Conservation (phyloP, 92 coral and sea anemone genomes). For the Parazoanthus darwini region DNA sequence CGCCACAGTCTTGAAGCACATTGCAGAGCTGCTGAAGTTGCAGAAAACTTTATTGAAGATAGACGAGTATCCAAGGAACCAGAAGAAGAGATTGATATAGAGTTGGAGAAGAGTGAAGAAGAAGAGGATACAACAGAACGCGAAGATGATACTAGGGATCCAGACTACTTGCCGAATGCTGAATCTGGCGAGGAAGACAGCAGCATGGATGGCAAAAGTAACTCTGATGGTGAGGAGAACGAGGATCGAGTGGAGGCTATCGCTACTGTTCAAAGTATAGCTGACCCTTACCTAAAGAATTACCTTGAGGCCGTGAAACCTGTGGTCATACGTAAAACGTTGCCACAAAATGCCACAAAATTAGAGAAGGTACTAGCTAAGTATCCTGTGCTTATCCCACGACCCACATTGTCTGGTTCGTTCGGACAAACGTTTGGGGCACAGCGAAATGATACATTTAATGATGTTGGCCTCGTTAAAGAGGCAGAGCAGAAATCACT, state of each 20-base stretch:
- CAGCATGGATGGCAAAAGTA: background rate
- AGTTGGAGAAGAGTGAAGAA: background rate
- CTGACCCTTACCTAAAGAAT: background rate
- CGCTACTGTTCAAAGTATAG: background rate
- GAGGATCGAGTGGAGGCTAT: background rate
- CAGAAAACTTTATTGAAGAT: conserved; percentile 22
- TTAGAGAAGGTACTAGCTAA: conserved; percentile 32
- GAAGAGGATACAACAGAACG: conserved; percentile 3
- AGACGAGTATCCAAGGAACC: background rate
- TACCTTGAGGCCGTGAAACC: conserved; percentile 41
- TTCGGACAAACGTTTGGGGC: background rate
- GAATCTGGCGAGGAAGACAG: conserved; percentile 16
- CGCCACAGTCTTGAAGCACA: conserved; percentile 36
- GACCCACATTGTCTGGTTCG: conserved; percentile 24
- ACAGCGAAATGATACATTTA: background rate
- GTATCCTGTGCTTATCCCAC: conserved; percentile 37
- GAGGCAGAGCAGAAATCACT: background rate
- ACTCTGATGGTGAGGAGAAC: background rate
- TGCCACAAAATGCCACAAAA: conserved; percentile 36
- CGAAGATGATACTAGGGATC: conserved; percentile 20
- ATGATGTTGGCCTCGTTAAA: background rate
- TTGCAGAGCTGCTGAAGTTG: background rate
- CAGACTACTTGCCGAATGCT: conserved; percentile 7
- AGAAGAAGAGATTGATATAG: background rate
- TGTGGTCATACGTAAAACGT: conserved; percentile 25